These are phyloP conservation scores for Scaptodrosophila latifasciaeformis DNA, from an alignment of 2,888 invertebrate species.

Conservation along the genomic window DNA sequence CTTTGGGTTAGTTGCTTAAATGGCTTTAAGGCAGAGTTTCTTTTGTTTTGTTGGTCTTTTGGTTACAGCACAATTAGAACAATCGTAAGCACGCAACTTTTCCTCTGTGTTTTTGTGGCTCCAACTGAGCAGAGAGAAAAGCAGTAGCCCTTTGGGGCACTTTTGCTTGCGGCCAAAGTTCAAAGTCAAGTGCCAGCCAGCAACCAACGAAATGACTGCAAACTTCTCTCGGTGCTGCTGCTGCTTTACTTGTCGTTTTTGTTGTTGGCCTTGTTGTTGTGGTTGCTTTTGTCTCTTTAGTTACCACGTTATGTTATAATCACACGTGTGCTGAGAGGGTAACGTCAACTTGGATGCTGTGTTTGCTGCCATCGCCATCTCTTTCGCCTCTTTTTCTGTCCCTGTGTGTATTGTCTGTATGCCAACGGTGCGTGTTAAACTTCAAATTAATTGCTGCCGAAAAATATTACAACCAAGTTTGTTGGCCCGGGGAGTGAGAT, in stretches of 20 bases:
- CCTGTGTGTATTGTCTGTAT: slow-evolving; percentile 15
- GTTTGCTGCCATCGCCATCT: background rate
- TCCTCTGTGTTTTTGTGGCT: no score
- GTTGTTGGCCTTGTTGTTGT: no score
- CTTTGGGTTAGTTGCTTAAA: no score
- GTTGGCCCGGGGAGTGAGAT: slow-evolving; percentile 2
- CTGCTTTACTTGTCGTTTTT: background rate
- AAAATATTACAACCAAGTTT: slow-evolving; percentile 40
- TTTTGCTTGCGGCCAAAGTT: background rate
- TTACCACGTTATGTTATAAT: slow-evolving; percentile 51
- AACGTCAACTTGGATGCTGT: background rate
- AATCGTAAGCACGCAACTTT: no score
- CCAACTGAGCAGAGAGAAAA: no score
- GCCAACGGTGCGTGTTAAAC: slow-evolving; percentile 53
- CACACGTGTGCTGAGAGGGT: slow-evolving; percentile 2
- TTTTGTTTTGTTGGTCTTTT: no score
- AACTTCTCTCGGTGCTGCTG: background rate
- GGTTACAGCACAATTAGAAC: no score
- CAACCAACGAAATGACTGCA: slow-evolving; percentile 16
- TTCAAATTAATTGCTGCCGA: slow-evolving; percentile 66
- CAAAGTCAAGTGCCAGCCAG: slow-evolving; percentile 18
- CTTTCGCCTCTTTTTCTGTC: slow-evolving; percentile 3
- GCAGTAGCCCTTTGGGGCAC: no score
- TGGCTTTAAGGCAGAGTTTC: no score
- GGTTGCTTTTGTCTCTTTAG: slow-evolving; percentile 1